Evolutionary conservation across 2,888 invertebrate species (phyloP), one percentile per base, ranked within the genome.

Genomic region (Andrena marginata): DNA sequence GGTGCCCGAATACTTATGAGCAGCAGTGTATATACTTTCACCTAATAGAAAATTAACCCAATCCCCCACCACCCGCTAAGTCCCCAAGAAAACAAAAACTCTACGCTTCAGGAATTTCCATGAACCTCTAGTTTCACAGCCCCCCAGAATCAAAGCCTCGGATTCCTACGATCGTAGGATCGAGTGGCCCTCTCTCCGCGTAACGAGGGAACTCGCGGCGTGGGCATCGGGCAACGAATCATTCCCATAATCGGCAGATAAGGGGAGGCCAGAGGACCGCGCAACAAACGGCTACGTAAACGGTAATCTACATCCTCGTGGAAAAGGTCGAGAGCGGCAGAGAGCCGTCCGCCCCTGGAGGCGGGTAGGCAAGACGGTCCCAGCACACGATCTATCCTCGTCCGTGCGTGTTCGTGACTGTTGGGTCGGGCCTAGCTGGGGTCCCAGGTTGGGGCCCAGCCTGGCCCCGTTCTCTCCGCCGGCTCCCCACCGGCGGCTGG

Each of bases 381-480:
- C 33, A 59, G 84, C 80, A 82, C 82, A 87, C 89, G 87, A 91
- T 91, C 91, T 90, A 91, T 90, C 87, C 88, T 85, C 85, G 70
- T 86, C 85, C 90, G 89, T 91, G 91, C 91, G 91, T 91, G 91
- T 90, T 91, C 91, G 91, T 91, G 91, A 91, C 91, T 91, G 91
- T 91, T 82, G 86, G 90, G 82, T 87, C 87, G 87, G 85, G 78
- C 79, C 87, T 79, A 86, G 83, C 77, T 63, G 60, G 71, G 84
- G 81, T n/a, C 77, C 78, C 77, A 71, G 69, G 78, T 62, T 65
- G 68, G 79, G 42, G 42, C 69, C 78, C 67, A 63, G 68, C 48
- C 67, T 73, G 80, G 77, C 26, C 67, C 82, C 74, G 20, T 77
- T 75, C 80, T 80, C 77, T 69, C 67, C 75, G 29, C 48, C 68